Base-by-base conservation (phyloP, 1,140 invertebrate genomes). In the Pogonus chalceus region DNA sequence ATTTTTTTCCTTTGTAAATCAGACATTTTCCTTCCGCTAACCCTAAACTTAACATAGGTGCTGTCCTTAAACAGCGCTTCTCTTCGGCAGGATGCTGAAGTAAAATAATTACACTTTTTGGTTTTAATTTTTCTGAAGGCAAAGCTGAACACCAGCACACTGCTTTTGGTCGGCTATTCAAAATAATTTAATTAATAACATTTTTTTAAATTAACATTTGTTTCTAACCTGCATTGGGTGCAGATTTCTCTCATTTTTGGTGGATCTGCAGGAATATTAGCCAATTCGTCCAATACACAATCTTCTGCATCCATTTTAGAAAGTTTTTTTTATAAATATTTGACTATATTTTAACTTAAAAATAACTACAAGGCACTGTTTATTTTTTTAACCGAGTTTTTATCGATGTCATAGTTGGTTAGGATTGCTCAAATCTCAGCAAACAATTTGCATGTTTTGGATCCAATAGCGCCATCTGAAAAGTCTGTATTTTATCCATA, bases 61-160 rank as follows among this genome's bases (percentile, higher is more conserved):
- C 90, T 20, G 92, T 96, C 54, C 90, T 76, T 20, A 96, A 74
- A 64, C 88, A 87, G 59, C 92, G 74, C 69, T 90, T 90, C 63
- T 92, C 89, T 78, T 96, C 92, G 58, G 89, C 90, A 14, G 92
- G 92, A 78, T 96, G 92, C 67, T 96, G 92, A 1, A 96, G 73
- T 54, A 96, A 78, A 56, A 92, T 81, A 39, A 95, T 73, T 62
- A 75, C 79, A 49, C 85, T 88, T 52, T 74, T 68, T 9, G 86
- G 82, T 46, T 70, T 65, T 4, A 94, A 59, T 20, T 78, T 83
- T 52, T 80, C 72, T 52, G 78, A 71, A 12, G 90, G 89, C 53
- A 95, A 70, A 39, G 81, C 87, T 21, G 79, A 76, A 71, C 92
- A 96, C 88, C 90, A 95, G 67, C 92, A 96, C 23, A 94, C 92